Conservation (phyloP, 2,888 invertebrate genomes). For the Acleris emargana region DNA sequence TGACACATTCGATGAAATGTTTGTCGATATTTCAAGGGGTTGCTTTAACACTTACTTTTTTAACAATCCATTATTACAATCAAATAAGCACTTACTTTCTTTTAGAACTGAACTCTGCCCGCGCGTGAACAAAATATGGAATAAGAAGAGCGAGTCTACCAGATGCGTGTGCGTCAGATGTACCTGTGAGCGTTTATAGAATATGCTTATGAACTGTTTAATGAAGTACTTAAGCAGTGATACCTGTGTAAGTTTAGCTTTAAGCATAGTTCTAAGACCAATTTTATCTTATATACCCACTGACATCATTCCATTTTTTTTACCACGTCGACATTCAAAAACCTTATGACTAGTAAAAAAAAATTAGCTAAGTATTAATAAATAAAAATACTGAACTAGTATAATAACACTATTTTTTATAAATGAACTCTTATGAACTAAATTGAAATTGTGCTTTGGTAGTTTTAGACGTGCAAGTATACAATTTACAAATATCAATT, state of each 20-base stretch:
- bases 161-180: slow-evolving; percentile 40
- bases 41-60: no score
- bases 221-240: slow-evolving; percentile 43
- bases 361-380: no score
- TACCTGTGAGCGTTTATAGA: slow-evolving; percentile 34
- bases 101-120: background rate
- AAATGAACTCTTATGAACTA: background rate
- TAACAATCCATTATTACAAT: no score
- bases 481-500: no score
- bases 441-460: no score
- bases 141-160: slow-evolving; percentile 32
- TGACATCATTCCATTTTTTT: slow-evolving; percentile 7
- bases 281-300: slow-evolving; percentile 10
- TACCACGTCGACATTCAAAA: background rate
- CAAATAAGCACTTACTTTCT: background rate
- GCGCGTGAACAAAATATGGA: slow-evolving; percentile 3
- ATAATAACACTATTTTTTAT: background rate
- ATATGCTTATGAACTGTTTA: slow-evolving; percentile 39
- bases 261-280: background rate
- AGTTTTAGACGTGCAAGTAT: no score
- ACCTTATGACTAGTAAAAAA: no score
- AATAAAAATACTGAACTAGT: no score
- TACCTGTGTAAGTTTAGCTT: slow-evolving; percentile 39
- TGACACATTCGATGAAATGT: no score
- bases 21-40: no score